Evolutionary conservation across 2,888 invertebrate genomes (phyloP).

Genomic region (Lasioglossum leucozonium): DNA sequence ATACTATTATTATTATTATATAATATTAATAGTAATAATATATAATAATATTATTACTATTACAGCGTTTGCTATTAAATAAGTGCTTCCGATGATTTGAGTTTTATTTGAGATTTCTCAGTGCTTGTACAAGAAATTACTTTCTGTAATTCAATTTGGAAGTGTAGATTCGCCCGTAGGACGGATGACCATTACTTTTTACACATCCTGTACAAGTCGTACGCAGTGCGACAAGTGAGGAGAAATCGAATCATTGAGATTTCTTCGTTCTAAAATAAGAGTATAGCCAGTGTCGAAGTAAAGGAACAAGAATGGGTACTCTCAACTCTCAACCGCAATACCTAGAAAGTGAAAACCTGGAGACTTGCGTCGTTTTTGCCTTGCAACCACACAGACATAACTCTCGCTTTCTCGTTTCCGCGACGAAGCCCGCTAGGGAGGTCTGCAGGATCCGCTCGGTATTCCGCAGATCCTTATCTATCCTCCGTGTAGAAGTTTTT

Average conservation of each 20-base stretch:
- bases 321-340: slow-evolving; percentile 9
- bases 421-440: slow-evolving; percentile 3
- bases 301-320: not conserved
- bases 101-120: too few species aligned
- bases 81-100: too few species aligned
- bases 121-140: not conserved
- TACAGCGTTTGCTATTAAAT: too few species aligned
- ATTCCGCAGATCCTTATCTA: slow-evolving; percentile 53
- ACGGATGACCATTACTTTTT: too few species aligned
- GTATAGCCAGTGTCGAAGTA: not conserved
- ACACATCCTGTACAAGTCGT: not conserved
- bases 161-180: too few species aligned
- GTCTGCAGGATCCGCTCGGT: slow-evolving; percentile 31
- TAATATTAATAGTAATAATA: too few species aligned
- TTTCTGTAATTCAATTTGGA: not conserved
- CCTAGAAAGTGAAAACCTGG: slow-evolving; percentile 7
- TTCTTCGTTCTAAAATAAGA: not conserved
- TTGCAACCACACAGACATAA: slow-evolving; percentile 27
- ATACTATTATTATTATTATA: too few species aligned
- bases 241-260: slow-evolving; percentile 3
- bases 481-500: slow-evolving; percentile 37
- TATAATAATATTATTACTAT: too few species aligned
- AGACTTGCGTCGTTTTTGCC: not conserved
- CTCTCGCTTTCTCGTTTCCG: slow-evolving; percentile 25
- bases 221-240: not conserved